Base-by-base conservation (phyloP, 2,888 invertebrate species). In the Lasioglossum malachurum region DNA sequence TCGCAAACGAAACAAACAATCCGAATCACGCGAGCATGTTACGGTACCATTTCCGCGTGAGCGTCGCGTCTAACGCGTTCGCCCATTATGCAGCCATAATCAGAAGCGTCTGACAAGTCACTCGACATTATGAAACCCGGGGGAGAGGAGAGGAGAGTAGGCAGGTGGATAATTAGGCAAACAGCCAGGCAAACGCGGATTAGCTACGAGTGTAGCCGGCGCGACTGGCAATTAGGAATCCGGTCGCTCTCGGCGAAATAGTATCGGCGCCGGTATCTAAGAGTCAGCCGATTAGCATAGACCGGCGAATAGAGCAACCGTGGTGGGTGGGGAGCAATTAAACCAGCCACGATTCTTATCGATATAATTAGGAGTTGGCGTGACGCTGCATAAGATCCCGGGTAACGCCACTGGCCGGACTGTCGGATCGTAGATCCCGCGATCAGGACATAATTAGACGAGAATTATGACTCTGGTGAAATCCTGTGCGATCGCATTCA, bases 311-410 rank as follows among this genome's bases (percentile, higher is more conserved):
- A 78, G 91, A 88, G 89, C 91, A 88, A 38, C 88, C 74, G 84
- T 69, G 84, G 38, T 16, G 38, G 35, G 38, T 35, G 69, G 79
- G 41, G 86, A 87, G 82, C 93, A 94, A 92, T 92, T 91, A 94
- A 92, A 92, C 75, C 83, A 27, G 49, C 73, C 38, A 16, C 80
- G 87, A 87, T 87, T 81, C 83, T 53, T 87, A 87, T 87, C 87
- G 73, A 92, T 93, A 92, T 94, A 94, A 91, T 92, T 90, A 94
- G 92, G 92, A 93, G 89, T 92, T 94, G 91, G 93, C 94, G 93
- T 94, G 93, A 94, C 93, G 93, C 90, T 91, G 92, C 92, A 91
- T 88, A 93, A 92, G 85, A 89, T 87, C 75, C 83, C 78, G 77
- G 88, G 91, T 81, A 91, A 46, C 87, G 88, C 87, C 84, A 8